Evolutionary conservation across 2,113 vertebrate species (phyloP), one percentile per base, ranked within the genome.

Genomic region (Tangachromis dhanisi): DNA sequence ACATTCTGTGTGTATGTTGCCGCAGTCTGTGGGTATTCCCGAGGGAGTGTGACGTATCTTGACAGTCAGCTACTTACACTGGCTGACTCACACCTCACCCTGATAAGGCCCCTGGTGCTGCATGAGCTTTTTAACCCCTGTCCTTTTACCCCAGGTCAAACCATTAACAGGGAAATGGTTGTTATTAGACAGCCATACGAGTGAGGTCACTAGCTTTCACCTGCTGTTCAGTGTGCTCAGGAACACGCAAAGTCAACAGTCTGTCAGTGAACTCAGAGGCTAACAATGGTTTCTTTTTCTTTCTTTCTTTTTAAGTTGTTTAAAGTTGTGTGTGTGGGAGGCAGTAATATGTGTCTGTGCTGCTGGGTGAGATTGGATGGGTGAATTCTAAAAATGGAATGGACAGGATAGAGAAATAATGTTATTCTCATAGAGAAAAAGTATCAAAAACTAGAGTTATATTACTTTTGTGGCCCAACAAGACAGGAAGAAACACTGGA

Each of bases 151-250:
- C 86, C 66, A 71, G 92, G 91, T 93, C 90, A 89, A 49, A 66
- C 85, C 76, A 59, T 92, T 93, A 87, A 90, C 89, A 66, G 90
- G 92, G 92, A 91, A 92, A 79, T 83, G 24, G 85, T 61, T 93
- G 89, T 93, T 92, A 51, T 90, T 87, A 85, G 49, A 83, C 6
- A 12, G 31, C 49, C 38, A 17, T 79, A 71, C 2, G 40, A 84
- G 83, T 35, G 89, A 89, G 86, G 86, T 88, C 86, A 87, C 51
- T 17, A 11, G 31, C 88, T 85, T 87, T 83, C 82, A 90, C 90
- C 91, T 93, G 85, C 85, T 66, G 79, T 47, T 3, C 24, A 2
- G 6, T 57, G 81, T 86, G 66, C 80, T 53, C 63, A 82, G 53
- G 42, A 83, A 57, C 79, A 54, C 6, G 4, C 9, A 83, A 89